Conservation (phyloP, 2,797 vertebrate genomes). For the Glossophaga mutica region DNA sequence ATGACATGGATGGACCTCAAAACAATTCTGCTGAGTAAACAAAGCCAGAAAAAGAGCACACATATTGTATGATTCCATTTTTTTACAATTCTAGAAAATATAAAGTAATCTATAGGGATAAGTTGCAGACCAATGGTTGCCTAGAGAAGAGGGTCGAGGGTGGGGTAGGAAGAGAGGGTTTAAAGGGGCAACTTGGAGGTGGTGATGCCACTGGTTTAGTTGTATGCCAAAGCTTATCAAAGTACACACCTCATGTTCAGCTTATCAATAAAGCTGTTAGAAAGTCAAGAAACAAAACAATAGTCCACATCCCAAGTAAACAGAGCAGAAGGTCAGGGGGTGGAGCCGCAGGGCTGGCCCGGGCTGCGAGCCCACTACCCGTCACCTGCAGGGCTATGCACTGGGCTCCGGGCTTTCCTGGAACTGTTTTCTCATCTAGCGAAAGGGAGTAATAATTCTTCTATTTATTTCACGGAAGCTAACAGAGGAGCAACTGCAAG, state of each 20-base stretch:
- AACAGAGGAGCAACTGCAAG: background rate
- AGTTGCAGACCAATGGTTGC: background rate
- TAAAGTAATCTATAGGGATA: background rate
- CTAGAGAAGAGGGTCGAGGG: too few species aligned
- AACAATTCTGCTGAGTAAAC: background rate
- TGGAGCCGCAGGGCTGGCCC: background rate
- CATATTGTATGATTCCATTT: background rate
- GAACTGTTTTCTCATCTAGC: background rate
- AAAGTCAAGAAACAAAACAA: background rate
- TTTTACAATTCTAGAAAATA: background rate
- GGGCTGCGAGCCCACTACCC: rapidly evolving
- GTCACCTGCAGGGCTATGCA: rapidly evolving
- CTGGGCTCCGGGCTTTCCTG: background rate
- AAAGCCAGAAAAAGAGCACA: background rate
- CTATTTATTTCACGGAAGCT: background rate
- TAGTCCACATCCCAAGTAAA: background rate
- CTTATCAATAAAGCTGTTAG: background rate
- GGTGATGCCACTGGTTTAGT: background rate
- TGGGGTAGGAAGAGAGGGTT: background rate
- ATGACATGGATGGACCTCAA: background rate
- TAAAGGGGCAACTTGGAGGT: background rate
- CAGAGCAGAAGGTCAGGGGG: background rate
- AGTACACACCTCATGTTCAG: background rate
- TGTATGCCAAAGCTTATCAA: background rate
- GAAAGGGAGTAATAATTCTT: background rate